Base-by-base conservation (phyloP, 1,140 invertebrate species). In the Teleogryllus occipitalis region DNA sequence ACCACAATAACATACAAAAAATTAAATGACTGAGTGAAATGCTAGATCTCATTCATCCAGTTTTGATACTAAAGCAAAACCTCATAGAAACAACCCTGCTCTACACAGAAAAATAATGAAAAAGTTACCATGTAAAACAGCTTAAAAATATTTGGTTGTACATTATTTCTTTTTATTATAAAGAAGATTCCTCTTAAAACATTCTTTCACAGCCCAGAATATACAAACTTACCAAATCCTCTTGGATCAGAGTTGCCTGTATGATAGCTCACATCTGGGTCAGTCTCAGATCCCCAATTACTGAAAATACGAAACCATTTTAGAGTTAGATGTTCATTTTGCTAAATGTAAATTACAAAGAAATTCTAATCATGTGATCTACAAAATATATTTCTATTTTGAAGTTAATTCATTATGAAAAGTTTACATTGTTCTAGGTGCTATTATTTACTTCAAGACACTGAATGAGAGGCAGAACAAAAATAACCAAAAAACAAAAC, bases 201-300 rank as follows among this genome's bases (percentile, higher is more conserved):
- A 2, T 39, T 39, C 1, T 39, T 39, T 39, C 27, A 39, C 27
- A 39, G 27, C 27, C 1, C 27, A 39, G 27, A 65, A 65, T 65
- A 78, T 80, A 72, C 73, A 76, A 81, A 85, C 86, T 87, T 88
- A 92, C 93, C 96, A 87, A 92, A 98, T 74, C 96, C 97, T 84
- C 92, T 88, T 0, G 96, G 96, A n/a, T 97, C 95, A 8, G 89
- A 89, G 86, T 98, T 98, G 54, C 97, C 96, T 87, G 93, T 96
- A 85, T 98, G 96, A 86, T 98, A 97, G 48, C 88, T 88, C 21
- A 91, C 89, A 80, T 94, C 90, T 8, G 91, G 88, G 85, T 97
- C 93, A 83, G 88, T 91, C 88, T 98, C 97, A 47, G 95, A 95
- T 48, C 96, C 97, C 96, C 96, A 98, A 85, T 98, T 98, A 85